Conservation (phyloP, 1,140 invertebrate species). For the Charaxes varanes region DNA sequence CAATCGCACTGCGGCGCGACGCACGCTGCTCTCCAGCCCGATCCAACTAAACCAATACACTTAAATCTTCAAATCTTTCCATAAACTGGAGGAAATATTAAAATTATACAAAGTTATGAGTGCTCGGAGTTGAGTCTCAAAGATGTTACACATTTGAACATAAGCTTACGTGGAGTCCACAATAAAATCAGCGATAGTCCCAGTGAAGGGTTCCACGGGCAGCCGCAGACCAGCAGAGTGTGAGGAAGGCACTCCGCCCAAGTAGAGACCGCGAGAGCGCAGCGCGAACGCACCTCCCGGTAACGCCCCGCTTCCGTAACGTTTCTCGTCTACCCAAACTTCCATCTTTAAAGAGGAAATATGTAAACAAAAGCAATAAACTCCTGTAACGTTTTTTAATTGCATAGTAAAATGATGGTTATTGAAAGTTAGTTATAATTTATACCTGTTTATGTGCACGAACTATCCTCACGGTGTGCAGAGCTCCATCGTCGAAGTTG, state of each 20-base stretch:
- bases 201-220: slow-evolving; percentile 30
- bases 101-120: too few species aligned
- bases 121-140: too few species aligned
- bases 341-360: slow-evolving; percentile 63
- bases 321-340: slow-evolving; percentile 80
- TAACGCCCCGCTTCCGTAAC: slow-evolving; percentile 72
- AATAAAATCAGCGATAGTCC: slow-evolving; percentile 51
- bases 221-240: slow-evolving; percentile 58
- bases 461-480: slow-evolving; percentile 76
- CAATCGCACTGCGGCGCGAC: slow-evolving; percentile 32
- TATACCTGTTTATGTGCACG: slow-evolving; percentile 61
- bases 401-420: too few species aligned
- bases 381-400: too few species aligned
- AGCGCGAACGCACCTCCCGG: slow-evolving; percentile 71
- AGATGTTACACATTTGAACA: too few species aligned
- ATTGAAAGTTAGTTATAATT: too few species aligned
- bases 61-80: slow-evolving; percentile 4
- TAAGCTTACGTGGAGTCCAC: slow-evolving; percentile 46
- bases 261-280: slow-evolving; percentile 69
- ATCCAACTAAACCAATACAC: slow-evolving; percentile 30
- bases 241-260: slow-evolving; percentile 79
- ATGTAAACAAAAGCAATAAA: too few species aligned
- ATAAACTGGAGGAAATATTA: too few species aligned
- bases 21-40: slow-evolving; percentile 35
- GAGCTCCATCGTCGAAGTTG: slow-evolving; percentile 77